A percentile compares a stretch with the other conserved stretches of the same genome.
Evolutionary conservation across 2,888 invertebrate genomes (phyloP).

Genomic region (Fragum whitleyi): DNA sequence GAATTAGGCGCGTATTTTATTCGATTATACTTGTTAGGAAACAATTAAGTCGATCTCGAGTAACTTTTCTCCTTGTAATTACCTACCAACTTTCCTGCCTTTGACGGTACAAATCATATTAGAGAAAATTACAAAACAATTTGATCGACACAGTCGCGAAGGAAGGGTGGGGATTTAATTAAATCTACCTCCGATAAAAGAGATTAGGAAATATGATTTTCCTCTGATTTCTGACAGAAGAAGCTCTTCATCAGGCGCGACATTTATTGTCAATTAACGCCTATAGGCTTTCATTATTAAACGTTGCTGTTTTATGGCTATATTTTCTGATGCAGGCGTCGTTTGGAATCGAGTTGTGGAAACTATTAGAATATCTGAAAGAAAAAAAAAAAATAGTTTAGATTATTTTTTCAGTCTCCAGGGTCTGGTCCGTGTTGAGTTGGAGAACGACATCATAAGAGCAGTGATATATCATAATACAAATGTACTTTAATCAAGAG

Average conservation of each 20-base stretch:
- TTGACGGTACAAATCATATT: background rate
- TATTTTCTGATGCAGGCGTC: no score
- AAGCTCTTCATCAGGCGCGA: background rate
- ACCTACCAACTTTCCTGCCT: background rate
- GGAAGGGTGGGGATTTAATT: background rate
- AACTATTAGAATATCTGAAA: no score
- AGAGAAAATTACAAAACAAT: background rate
- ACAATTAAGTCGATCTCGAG: constrained; percentile 21
- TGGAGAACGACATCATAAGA: no score
- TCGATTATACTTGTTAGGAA: constrained; percentile 18
- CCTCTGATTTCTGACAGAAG: constrained; percentile 2
- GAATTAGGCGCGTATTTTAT: constrained; percentile 14
- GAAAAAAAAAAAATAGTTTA: no score
- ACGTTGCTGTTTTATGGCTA: no score
- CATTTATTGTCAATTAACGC: background rate
- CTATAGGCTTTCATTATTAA: no score
- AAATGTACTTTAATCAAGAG: no score
- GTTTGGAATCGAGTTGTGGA: no score
- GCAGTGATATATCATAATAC: no score
- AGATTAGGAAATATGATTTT: constrained; percentile 22
- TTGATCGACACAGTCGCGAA: background rate
- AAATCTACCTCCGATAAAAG: background rate
- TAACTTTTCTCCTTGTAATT: background rate
- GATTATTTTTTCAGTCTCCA: no score
- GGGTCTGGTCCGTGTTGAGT: no score